phyloP scores from a whole-genome alignment of 2,797 vertebrate genomes.

The Falco concolor region DNA sequence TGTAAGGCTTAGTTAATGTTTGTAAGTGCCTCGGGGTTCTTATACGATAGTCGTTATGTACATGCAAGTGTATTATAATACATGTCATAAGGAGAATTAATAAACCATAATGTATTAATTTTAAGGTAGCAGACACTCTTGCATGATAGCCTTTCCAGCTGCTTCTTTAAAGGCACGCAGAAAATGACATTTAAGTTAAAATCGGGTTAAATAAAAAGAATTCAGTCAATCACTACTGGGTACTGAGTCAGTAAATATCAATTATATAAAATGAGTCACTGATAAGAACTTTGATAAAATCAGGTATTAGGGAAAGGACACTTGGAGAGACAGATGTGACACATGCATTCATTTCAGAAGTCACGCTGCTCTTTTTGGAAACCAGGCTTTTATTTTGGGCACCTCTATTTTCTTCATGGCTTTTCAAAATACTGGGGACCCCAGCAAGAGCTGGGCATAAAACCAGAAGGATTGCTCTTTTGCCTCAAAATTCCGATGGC shows the following conservation, averaged over 20 bases:
- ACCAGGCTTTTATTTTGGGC: neutral
- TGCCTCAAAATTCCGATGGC: neutral
- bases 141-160: neutral
- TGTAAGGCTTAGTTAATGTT: conserved; percentile 58
- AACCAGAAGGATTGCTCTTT: neutral
- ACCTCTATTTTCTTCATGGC: neutral
- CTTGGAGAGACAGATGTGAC: neutral
- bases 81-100: conserved; percentile 47
- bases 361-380: neutral
- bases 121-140: conserved; percentile 8
- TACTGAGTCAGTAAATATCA: neutral
- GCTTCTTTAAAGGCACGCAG: neutral
- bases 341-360: neutral
- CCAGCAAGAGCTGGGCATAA: neutral
- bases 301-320: neutral
- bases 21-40: conserved; percentile 58
- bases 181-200: conserved; percentile 6
- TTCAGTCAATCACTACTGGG: neutral
- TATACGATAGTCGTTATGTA: neutral
- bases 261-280: neutral
- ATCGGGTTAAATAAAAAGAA: conserved; percentile 15
- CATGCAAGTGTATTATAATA: conserved; percentile 22
- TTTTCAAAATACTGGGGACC: neutral
- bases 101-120: conserved; percentile 34
- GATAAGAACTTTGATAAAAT: neutral